Conservation (phyloP, 2,888 invertebrate species). For the Dromius quadrimaculatus region DNA sequence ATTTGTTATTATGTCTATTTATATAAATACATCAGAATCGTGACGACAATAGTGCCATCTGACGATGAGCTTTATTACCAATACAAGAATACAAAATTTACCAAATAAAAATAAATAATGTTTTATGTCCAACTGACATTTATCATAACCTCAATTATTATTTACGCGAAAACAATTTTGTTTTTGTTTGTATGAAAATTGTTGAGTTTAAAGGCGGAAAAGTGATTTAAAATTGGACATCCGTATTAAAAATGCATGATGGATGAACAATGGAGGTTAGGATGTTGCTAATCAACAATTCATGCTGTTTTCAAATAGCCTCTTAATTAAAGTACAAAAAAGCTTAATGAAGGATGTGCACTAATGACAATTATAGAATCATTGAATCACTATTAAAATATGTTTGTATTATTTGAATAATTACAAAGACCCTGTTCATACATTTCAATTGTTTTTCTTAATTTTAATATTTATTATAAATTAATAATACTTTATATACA, state of each 20-base stretch:
- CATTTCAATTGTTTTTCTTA: conserved; percentile 3
- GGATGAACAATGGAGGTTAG: conserved; percentile 59
- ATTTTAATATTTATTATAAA: conserved; percentile 27
- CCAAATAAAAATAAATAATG: no score
- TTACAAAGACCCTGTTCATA: conserved; percentile 17
- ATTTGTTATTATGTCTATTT: no score
- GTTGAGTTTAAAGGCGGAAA: conserved; percentile 4
- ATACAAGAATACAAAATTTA: no score
- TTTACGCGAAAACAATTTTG: no score
- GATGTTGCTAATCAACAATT: conserved; percentile 60
- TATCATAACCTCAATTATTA: no score
- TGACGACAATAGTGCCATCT: no score
- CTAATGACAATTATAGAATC: conserved; percentile 14
- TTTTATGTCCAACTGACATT: no score
- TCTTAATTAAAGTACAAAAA: conserved; percentile 46
- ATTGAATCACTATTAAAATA: conserved; percentile 48
- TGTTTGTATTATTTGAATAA: conserved; percentile 16
- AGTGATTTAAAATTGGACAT: conserved; percentile 43
- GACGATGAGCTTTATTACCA: no score
- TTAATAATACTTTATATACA: conserved; percentile 46
- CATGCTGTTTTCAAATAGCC: conserved; percentile 50
- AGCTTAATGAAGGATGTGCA: conserved; percentile 15
- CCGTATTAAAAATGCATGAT: conserved; percentile 46
- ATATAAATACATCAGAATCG: no score
- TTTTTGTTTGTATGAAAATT: no score